A percentile compares a stretch with the other conserved stretches of the same genome.
Conservation (phyloP, 2,888 invertebrate species). For the Lasioglossum lativentre region DNA sequence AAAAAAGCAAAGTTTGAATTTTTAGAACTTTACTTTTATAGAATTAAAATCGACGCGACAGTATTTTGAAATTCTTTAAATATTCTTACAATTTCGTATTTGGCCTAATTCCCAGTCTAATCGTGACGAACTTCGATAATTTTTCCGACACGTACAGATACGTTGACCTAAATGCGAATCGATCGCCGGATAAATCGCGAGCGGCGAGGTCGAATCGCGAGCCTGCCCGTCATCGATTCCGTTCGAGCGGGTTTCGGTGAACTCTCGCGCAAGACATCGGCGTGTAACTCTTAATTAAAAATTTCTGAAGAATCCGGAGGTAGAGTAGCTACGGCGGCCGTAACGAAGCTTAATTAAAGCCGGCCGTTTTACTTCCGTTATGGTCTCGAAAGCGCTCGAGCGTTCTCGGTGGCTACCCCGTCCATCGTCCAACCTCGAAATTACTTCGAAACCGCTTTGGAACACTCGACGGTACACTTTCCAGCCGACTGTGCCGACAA, state of each 20-base stretch:
- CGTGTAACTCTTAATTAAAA: constrained; percentile 65
- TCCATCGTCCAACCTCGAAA: constrained; percentile 54
- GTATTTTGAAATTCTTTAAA: too few species aligned
- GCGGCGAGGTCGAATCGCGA: constrained; percentile 37
- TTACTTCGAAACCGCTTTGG: constrained; percentile 67
- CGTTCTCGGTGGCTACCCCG: constrained; percentile 12
- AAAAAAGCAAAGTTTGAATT: too few species aligned
- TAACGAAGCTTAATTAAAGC: constrained; percentile 68
- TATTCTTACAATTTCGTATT: too few species aligned
- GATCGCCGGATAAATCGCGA: constrained; percentile 27
- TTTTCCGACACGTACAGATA: neutral
- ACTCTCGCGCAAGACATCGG: constrained; percentile 50
- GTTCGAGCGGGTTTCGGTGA: constrained; percentile 26
- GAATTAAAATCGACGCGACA: too few species aligned
- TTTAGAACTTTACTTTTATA: too few species aligned
- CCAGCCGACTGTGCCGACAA: constrained; percentile 52
- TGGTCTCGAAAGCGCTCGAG: constrained; percentile 63
- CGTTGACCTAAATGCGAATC: constrained; percentile 51
- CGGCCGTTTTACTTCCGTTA: constrained; percentile 65
- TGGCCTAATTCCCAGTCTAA: neutral
- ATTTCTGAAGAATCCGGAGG: constrained; percentile 59
- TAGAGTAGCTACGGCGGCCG: constrained; percentile 50
- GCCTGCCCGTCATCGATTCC: constrained; percentile 40
- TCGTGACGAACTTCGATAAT: neutral
- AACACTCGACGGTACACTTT: constrained; percentile 62